Evolutionary conservation across 2,888 invertebrate genomes (phyloP).

Genomic region (Tenthredo notha): DNA sequence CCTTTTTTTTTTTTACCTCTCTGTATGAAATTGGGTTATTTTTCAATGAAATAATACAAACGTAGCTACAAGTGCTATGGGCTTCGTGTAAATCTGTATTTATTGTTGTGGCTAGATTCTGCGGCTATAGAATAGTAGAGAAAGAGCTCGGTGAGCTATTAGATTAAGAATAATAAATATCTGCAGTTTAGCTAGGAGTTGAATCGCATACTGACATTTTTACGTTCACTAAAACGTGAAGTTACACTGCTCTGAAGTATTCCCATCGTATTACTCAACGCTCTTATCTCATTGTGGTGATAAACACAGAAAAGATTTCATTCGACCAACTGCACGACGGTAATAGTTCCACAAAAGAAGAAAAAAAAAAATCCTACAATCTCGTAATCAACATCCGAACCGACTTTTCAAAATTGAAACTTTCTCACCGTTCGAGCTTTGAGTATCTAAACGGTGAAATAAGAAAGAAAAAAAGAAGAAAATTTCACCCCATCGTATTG

Average conservation of each 20-base stretch:
- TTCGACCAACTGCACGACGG: neutral
- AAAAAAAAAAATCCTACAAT: neutral
- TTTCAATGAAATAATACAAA: slow-evolving; percentile 5
- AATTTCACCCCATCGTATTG: neutral
- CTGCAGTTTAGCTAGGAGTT: slow-evolving; percentile 29
- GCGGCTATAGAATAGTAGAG: neutral
- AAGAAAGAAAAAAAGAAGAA: neutral
- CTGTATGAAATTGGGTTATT: neutral
- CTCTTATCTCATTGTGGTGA: neutral
- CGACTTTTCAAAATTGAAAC: neutral
- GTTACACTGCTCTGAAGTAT: slow-evolving; percentile 1
- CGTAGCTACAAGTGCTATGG: neutral
- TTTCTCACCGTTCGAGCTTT: neutral
- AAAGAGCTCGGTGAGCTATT: slow-evolving; percentile 36
- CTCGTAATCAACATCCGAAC: neutral
- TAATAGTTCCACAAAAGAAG: neutral
- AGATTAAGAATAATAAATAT: slow-evolving; percentile 48
- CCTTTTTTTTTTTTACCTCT: neutral
- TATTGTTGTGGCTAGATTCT: slow-evolving; percentile 20
- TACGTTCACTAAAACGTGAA: slow-evolving; percentile 31
- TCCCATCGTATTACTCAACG: neutral
- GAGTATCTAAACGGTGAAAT: neutral
- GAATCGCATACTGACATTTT: slow-evolving; percentile 29
- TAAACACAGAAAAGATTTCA: neutral
- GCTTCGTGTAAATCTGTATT: slow-evolving; percentile 6